These are phyloP conservation scores for Anolis apletophallus DNA, from an alignment of 2,797 vertebrate genomes.

Conservation along the genomic window DNA sequence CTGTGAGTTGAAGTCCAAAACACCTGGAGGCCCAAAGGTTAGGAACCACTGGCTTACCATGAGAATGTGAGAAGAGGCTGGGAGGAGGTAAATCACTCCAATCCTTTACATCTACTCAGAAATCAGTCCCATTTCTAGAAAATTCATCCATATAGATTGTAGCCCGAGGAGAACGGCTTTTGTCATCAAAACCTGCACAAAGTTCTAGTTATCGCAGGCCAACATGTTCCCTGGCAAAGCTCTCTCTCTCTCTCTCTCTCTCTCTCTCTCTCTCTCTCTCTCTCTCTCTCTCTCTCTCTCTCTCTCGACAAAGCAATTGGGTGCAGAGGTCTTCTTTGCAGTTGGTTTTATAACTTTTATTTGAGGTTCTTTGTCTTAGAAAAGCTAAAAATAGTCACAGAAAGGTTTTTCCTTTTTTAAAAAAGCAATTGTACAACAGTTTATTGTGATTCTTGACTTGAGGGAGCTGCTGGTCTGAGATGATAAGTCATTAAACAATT, in stretches of 20 bases:
- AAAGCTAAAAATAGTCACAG: not conserved
- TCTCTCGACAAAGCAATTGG: not conserved
- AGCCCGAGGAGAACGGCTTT: not conserved
- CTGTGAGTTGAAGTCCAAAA: too few relatives aligned
- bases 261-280: not conserved
- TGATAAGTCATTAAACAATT: constrained; percentile 6
- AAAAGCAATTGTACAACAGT: not conserved
- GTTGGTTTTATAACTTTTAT: not conserved
- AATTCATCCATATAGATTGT: too few relatives aligned
- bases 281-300: not conserved
- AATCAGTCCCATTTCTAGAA: not conserved
- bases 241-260: not conserved
- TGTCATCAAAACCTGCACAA: not conserved
- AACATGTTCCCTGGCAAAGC: not conserved
- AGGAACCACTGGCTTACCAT: too few relatives aligned
- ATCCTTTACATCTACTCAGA: not conserved
- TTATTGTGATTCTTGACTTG: not conserved
- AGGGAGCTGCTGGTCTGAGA: not conserved
- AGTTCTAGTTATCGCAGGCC: not conserved
- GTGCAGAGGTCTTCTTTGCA: not conserved
- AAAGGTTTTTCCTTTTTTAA: not conserved
- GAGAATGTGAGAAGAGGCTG: not conserved
- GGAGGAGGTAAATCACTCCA: not conserved
- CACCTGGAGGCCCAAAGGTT: too few relatives aligned
- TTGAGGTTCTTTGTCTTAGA: not conserved